Conservation (phyloP, 2,888 invertebrate genomes). For the Miltochrista miniata region DNA sequence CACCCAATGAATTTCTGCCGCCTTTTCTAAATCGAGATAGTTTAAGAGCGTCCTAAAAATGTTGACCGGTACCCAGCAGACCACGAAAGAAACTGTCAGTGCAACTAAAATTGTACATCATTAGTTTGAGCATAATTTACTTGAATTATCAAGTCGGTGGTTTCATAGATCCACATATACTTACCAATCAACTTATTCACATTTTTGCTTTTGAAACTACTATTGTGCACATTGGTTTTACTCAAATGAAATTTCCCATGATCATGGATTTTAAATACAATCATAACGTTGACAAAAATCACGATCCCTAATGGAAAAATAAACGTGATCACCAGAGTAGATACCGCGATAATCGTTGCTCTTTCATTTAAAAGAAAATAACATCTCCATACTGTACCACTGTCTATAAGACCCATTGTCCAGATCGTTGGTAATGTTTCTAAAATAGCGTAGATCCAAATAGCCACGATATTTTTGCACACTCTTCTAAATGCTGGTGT, state of each 20-base stretch:
- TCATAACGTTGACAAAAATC: constrained; percentile 39
- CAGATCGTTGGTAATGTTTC: constrained; percentile 27
- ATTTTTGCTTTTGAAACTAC: constrained; percentile 34
- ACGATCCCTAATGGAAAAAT: constrained; percentile 38
- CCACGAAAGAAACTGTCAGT: constrained; percentile 67
- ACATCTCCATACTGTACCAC: constrained; percentile 26
- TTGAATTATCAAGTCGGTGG: too few relatives aligned
- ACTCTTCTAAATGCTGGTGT: constrained; percentile 29
- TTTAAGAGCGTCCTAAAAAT: constrained; percentile 49
- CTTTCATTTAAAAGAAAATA: constrained; percentile 13
- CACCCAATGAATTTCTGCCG: constrained; percentile 47
- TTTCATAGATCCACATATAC: not conserved
- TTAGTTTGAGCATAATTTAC: not conserved
- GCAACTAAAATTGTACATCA: constrained; percentile 53
- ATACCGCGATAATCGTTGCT: constrained; percentile 23
- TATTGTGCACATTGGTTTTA: constrained; percentile 29
- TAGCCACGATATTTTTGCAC: constrained; percentile 25
- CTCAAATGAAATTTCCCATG: constrained; percentile 24
- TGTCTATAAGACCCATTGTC: constrained; percentile 28
- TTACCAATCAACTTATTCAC: constrained; percentile 44
- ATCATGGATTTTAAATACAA: constrained; percentile 37
- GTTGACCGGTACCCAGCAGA: constrained; percentile 72
- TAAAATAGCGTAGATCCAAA: constrained; percentile 38
- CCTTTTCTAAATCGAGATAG: constrained; percentile 41
- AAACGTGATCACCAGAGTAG: constrained; percentile 30